Evolutionary conservation across 2,888 invertebrate species (phyloP).

Genomic region (Caenorhabditis parvicauda): DNA sequence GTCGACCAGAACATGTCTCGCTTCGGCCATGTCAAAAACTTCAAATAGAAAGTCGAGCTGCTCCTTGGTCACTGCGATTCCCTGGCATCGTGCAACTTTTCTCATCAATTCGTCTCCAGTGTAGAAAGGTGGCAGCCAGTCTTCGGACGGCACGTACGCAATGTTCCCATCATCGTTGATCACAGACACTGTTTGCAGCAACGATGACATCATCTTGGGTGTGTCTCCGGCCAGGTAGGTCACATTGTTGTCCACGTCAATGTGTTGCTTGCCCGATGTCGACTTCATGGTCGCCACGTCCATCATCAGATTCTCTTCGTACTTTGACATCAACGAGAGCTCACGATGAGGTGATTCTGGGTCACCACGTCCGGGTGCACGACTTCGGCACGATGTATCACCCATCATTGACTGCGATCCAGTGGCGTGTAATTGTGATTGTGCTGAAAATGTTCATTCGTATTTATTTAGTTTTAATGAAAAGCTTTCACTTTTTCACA

Average conservation of each 20-base stretch:
- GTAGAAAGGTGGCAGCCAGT: conserved; percentile 14
- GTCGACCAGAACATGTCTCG: too few relatives aligned
- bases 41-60: conserved; percentile 13
- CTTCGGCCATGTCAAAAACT: conserved; percentile 6
- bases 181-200: conserved; percentile 10
- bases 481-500: too few relatives aligned
- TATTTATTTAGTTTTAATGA: too few relatives aligned
- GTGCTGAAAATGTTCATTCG: too few relatives aligned
- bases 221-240: conserved; percentile 12
- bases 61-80: conserved; percentile 4
- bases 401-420: too few relatives aligned
- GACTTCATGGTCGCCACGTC: conserved; percentile 10
- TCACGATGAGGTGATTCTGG: too few relatives aligned
- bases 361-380: too few relatives aligned
- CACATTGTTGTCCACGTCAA: conserved; percentile 9
- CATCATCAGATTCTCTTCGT: conserved; percentile 11
- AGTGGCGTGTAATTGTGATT: too few relatives aligned
- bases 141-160: conserved; percentile 11
- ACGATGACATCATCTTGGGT: conserved; percentile 4
- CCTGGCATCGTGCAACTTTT: conserved; percentile 12
- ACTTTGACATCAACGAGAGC: conserved; percentile 12
- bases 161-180: conserved; percentile 6
- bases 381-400: too few relatives aligned
- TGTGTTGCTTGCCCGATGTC: conserved; percentile 9
- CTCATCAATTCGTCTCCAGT: conserved; percentile 10